Base-by-base conservation (phyloP, 1,140 invertebrate species). In the Eumeta japonica region DNA sequence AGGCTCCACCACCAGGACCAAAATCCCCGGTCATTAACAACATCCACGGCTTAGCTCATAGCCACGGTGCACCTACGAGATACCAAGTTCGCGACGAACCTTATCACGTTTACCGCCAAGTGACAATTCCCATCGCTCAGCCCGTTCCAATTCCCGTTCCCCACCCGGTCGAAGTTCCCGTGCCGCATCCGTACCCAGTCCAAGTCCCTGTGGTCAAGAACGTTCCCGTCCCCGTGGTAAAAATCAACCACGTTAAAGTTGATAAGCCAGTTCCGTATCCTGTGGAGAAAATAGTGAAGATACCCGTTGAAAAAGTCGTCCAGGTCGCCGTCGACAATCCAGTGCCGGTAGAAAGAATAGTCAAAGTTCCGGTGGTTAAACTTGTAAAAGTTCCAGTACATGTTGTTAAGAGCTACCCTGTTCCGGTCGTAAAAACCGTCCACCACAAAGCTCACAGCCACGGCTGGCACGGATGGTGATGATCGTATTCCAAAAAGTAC, bases 141-240 rank as follows among this genome's bases (percentile, higher is more conserved):
- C 73, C 72, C 1, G 55, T 62, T 0, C 67, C 68, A 0, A 62
- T 68, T 3, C 63, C 60, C 18, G 60, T 71, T 2, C 67, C 66
- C 3, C 64, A 73, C 14, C 55, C 56, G 10, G 65, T 72, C 4
- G 49, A 58, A 14, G 54, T 77, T 0, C 72, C 68, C 11, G 62
- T 75, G 0, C 66, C 73, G 1, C 73, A 76, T 29, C 75, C 73
- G 5, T 75, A 75, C 53, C 70, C 73, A 3, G 66, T 76, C 0
- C 52, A 71, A 50, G 70, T 77, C 0, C 75, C 75, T 16, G 52
- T 67, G 1, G 55, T 68, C 3, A 66, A 52, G 28, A 71, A 68
- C 15, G 51, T 68, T 0, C 70, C 71, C 4, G 62, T 75, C 0
- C 72, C 73, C 13, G 66, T 75, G 1, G 61, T 74, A 5, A 62